Percentiles rank a stretch among this genome's conserved stretches.
Conservation (phyloP, 2,797 vertebrate species). For the Austrolebias charrua region DNA sequence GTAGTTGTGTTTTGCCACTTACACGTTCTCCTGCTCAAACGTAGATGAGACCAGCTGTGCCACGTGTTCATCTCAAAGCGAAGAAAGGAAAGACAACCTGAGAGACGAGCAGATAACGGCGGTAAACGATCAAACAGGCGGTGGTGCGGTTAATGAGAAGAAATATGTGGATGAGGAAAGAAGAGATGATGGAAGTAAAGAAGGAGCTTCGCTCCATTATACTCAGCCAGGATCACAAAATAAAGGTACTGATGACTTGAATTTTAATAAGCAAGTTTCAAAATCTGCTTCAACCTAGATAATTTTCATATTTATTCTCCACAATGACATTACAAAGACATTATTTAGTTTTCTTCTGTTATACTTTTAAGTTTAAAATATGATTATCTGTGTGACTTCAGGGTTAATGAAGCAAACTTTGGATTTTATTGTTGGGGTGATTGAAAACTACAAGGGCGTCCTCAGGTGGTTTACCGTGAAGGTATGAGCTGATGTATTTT, state of each 20-base stretch:
- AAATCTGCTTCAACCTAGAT: neutral
- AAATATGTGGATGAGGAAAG: conserved; percentile 9
- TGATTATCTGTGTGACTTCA: conserved; percentile 33
- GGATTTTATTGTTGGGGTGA: conserved; percentile 36
- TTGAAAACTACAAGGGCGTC: conserved; percentile 33
- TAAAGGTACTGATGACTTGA: conserved; percentile 49
- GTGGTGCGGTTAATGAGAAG: neutral
- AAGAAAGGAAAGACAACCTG: neutral
- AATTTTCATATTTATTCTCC: neutral
- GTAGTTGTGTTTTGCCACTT: conserved; percentile 25
- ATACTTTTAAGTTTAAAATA: conserved; percentile 1
- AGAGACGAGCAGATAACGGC: conserved; percentile 13
- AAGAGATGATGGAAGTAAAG: conserved; percentile 8
- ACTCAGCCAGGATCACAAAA: conserved; percentile 20
- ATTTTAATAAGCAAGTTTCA: neutral
- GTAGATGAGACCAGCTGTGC: conserved; percentile 41
- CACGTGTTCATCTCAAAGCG: conserved; percentile 25
- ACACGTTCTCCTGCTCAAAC: conserved; percentile 41
- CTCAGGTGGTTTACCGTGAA: conserved; percentile 51
- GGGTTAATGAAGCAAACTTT: conserved; percentile 28
- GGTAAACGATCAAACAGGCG: neutral
- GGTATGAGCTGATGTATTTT: conserved; percentile 41
- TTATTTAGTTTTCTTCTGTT: neutral
- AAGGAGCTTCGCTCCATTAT: neutral
- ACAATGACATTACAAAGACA: neutral